Evolutionary conservation across 2,797 vertebrate genomes (phyloP).

Genomic region (Molothrus aeneus): DNA sequence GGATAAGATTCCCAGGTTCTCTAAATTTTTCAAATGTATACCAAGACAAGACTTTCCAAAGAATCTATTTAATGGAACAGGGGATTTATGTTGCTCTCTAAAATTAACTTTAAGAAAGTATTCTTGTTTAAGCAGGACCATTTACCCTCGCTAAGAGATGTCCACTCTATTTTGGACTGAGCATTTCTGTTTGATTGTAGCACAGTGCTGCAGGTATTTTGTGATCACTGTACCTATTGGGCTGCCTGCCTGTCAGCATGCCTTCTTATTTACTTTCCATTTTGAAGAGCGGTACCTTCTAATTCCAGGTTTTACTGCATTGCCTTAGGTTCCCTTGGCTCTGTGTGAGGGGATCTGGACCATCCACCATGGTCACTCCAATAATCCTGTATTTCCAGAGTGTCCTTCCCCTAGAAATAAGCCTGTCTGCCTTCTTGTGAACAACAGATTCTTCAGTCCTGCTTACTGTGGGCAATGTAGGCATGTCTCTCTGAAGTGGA

Average conservation of each 20-base stretch:
- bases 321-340: background rate
- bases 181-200: background rate
- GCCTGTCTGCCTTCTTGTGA: background rate
- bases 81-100: background rate
- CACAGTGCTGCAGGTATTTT: background rate
- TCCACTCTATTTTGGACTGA: background rate
- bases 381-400: background rate
- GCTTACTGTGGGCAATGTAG: background rate
- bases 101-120: background rate
- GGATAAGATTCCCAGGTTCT: background rate
- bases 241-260: background rate
- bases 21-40: background rate
- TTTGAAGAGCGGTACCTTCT: background rate
- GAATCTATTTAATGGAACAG: background rate
- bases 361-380: background rate
- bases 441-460: background rate
- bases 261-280: background rate
- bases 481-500: background rate
- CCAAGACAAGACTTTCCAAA: background rate
- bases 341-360: background rate
- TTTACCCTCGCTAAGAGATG: background rate
- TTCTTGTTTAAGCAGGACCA: background rate
- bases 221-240: background rate
- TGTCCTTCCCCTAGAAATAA: background rate
- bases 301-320: background rate